Evolutionary conservation across 2,113 vertebrate species (phyloP), one percentile per base, ranked within the genome.

Genomic region (Engystomops pustulosus): DNA sequence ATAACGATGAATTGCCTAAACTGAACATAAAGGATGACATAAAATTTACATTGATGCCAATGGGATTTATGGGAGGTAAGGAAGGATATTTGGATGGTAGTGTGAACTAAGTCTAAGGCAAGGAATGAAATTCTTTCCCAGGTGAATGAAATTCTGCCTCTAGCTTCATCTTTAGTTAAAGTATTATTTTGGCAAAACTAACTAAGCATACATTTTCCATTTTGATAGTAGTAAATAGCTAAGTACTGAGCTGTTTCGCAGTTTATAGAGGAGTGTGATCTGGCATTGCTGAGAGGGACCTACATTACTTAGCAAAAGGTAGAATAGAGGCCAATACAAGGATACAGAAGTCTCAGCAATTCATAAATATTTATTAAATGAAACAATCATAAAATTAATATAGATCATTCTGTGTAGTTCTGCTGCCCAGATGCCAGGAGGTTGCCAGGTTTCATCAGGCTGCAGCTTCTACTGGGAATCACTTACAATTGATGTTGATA

Each of bases 371-470:
- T 41, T 44, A 41, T 70, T 70, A 44, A 44, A 70, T 44, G 18
- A 44, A 41, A 70, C 36, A 70, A 70, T 70, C 68, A 70, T 70
- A 70, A 70, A 41, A 70, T 70, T 23, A 70, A 44, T 44, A 23
- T 70, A 44, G n/a, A 38, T 70, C 68, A 70, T 44, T 36, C 17
- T 67, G 2, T 44, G 36, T 70, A 41, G 68, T 41, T n/a, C 34
- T 70, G 27, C 36, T 70, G 68, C 34, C 68, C 36, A 44, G 20
- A 70, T 70, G 36, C 36, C 9, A 25, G 36, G 34, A 41, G 20
- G 68, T 18, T 70, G 68, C 68, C 68, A 70, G 36, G 20, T 41
- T 44, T 70, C 6, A 70, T 23, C 36, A 68, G 65, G 8, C 17
- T 36, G 15, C 65, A 36, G n/a, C n/a, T n/a, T 36, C 32, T 18